A percentile compares a stretch with the other conserved stretches of the same genome.
phyloP scores from a whole-genome alignment of 2,797 vertebrate species.

The Pelobates cultripes region DNA sequence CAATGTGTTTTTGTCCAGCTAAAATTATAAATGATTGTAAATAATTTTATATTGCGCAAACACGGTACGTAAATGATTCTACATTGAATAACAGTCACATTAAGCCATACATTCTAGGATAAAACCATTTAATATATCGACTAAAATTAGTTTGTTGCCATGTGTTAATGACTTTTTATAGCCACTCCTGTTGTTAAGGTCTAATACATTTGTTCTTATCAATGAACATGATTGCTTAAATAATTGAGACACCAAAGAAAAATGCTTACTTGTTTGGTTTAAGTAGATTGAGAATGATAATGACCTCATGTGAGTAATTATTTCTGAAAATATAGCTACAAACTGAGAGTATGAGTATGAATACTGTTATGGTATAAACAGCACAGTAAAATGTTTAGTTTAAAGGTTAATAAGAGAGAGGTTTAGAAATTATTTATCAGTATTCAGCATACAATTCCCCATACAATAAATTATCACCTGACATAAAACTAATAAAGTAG shows the following conservation, averaged over 20 bases:
- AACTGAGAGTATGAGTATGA: background rate
- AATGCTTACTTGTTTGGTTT: background rate
- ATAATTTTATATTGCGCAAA: background rate
- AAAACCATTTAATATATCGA: background rate
- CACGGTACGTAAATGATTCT: background rate
- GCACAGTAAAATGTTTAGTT: background rate
- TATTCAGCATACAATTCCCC: slow-evolving; percentile 1
- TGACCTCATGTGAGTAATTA: slow-evolving; percentile 5
- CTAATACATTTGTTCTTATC: slow-evolving; percentile 6
- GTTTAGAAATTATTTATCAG: slow-evolving; percentile 11
- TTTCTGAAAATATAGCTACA: slow-evolving; percentile 3
- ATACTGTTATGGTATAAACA: slow-evolving; percentile 14
- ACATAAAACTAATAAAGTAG: background rate
- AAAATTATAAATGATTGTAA: background rate
- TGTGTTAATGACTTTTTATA: slow-evolving; percentile 13
- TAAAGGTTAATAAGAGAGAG: slow-evolving; percentile 31
- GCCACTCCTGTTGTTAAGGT: background rate
- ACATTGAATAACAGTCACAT: slow-evolving; percentile 1
- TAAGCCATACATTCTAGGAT: background rate
- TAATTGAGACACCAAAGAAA: slow-evolving; percentile 2
- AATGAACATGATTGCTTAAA: background rate
- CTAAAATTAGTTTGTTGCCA: slow-evolving; percentile 3
- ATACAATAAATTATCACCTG: background rate
- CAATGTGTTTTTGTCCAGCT: background rate
- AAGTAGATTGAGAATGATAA: slow-evolving; percentile 20